phyloP scores from a whole-genome alignment of 2,888 invertebrate genomes.

The Epirrhoe tristata region DNA sequence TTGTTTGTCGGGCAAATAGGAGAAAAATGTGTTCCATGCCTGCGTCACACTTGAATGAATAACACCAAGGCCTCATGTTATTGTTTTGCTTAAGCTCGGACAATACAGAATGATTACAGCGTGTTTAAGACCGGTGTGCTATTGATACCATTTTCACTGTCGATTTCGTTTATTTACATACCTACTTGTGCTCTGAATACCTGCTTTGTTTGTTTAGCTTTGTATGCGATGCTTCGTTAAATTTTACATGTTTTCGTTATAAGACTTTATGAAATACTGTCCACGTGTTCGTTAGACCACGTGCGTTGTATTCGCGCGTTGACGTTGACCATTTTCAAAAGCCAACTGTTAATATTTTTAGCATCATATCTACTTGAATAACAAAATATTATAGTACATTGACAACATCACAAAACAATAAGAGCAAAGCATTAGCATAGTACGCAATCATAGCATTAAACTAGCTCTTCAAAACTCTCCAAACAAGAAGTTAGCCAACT shows the following conservation, averaged over 20 bases:
- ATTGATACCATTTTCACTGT: slow-evolving; percentile 43
- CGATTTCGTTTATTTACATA: slow-evolving; percentile 40
- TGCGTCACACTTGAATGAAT: slow-evolving; percentile 77
- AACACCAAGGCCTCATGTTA: slow-evolving; percentile 73
- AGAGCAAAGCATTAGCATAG: background rate
- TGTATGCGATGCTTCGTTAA: background rate
- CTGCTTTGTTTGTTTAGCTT: slow-evolving; percentile 18
- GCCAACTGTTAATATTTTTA: background rate
- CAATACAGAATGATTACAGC: slow-evolving; percentile 56
- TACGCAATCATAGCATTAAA: slow-evolving; percentile 11
- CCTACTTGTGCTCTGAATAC: slow-evolving; percentile 18
- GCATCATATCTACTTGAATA: too few relatives aligned
- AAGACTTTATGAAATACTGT: background rate
- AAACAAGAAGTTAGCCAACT: slow-evolving; percentile 38
- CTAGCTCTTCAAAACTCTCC: slow-evolving; percentile 32
- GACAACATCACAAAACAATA: background rate
- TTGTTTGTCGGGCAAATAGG: slow-evolving; percentile 75
- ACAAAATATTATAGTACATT: background rate
- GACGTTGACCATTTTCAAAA: too few relatives aligned
- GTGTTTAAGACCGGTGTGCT: slow-evolving; percentile 43
- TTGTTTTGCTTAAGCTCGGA: slow-evolving; percentile 64
- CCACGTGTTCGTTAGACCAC: background rate
- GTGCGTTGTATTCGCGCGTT: too few relatives aligned
- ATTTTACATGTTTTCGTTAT: background rate
- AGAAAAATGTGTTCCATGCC: slow-evolving; percentile 76